Percentiles rank a stretch among this genome's conserved stretches.
Conservation (phyloP, 2,113 vertebrate species). For the Spea multiplicata region DNA sequence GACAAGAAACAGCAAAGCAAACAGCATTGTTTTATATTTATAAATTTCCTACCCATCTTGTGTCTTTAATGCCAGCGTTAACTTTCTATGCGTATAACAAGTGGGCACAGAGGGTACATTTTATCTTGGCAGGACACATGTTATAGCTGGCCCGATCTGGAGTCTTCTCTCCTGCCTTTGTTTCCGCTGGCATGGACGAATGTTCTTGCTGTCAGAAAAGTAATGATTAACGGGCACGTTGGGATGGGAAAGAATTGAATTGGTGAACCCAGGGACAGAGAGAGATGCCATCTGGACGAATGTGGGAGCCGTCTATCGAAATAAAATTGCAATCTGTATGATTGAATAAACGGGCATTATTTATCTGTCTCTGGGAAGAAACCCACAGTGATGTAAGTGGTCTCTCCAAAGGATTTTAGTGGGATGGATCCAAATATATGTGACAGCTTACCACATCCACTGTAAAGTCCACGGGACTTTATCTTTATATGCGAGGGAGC, state of each 20-base stretch:
- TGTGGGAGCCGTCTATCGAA: too few relatives aligned
- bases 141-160: conserved; percentile 1
- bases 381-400: too few relatives aligned
- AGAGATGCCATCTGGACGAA: neutral
- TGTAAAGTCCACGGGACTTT: too few relatives aligned
- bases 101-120: neutral
- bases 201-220: conserved; percentile 12
- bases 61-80: neutral
- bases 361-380: too few relatives aligned
- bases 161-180: conserved; percentile 2
- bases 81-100: neutral
- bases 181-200: conserved; percentile 20
- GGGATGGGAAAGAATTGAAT: neutral
- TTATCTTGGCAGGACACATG: conserved; percentile 24
- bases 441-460: too few relatives aligned
- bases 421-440: too few relatives aligned
- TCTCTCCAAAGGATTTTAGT: too few relatives aligned
- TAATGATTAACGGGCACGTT: conserved; percentile 9
- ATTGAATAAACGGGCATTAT: too few relatives aligned
- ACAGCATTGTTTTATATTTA: neutral
- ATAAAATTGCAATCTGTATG: too few relatives aligned
- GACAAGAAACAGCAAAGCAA: neutral
- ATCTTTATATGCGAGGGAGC: too few relatives aligned
- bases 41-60: neutral
- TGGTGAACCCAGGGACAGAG: neutral